A percentile compares a stretch with the other conserved stretches of the same genome.
phyloP scores from a whole-genome alignment of 2,797 vertebrate genomes.

The Peromyscus eremicus region DNA sequence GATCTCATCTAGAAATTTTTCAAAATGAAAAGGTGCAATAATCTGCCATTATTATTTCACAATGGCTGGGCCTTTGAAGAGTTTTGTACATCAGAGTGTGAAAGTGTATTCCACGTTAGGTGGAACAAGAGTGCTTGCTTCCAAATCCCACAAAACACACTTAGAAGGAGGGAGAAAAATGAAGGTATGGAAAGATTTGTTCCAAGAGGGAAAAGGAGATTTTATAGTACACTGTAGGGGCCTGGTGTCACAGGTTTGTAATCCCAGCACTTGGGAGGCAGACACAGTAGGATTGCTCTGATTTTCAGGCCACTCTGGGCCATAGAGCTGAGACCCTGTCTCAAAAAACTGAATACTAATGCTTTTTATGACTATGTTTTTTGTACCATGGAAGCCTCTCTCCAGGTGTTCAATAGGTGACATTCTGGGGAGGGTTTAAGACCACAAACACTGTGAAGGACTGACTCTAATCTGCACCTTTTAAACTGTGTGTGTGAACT shows the following conservation, averaged over 20 bases:
- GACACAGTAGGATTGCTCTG: not conserved
- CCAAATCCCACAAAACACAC: not conserved
- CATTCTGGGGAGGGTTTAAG: not conserved
- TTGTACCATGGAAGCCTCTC: not conserved
- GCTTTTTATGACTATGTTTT: not conserved
- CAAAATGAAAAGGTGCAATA: conserved; percentile 20
- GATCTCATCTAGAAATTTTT: not conserved
- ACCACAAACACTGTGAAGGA: not conserved
- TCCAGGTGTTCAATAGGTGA: not conserved
- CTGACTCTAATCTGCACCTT: not conserved
- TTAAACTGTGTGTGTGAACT: not conserved
- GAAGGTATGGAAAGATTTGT: not conserved
- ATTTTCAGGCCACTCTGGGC: not conserved
- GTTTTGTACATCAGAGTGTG: conserved; percentile 41
- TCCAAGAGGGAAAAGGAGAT: not conserved
- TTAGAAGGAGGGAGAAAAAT: conserved; percentile 14
- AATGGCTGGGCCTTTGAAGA: conserved; percentile 4
- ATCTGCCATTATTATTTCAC: conserved; percentile 10
- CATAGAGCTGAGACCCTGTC: not conserved
- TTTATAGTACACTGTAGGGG: not conserved
- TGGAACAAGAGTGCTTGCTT: not conserved
- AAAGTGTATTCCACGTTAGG: not conserved
- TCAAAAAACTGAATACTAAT: not conserved
- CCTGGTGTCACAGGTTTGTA: not conserved
- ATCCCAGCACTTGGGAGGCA: not conserved